Evolutionary conservation across 2,113 vertebrate species (phyloP), one percentile per base, ranked within the genome.

Genomic region (Ciconia stormi): DNA sequence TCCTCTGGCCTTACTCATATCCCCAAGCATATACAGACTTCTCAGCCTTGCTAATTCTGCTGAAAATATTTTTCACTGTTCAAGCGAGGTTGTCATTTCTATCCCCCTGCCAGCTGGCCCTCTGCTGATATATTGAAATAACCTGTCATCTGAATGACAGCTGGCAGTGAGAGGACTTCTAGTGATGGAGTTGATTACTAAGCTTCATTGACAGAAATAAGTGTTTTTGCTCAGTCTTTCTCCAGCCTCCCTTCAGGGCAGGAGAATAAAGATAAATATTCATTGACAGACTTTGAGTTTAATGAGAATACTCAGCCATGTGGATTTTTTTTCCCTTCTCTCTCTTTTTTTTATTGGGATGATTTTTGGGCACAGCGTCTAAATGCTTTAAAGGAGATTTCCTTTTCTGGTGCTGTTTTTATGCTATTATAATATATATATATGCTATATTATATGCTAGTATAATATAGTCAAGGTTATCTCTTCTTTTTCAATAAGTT

Each of bases 131-230:
- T 67, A 88, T 82, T 96, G 92, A 83, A 96, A 93, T 93, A 90
- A 93, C 80, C 70, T 94, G 71, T 82, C 87, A 87, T 87, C 52
- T 96, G 85, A 96, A 80, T 95, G 96, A 89, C 85, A 95, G 62
- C 71, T 87, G 82, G 78, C 65, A 85, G 74, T 91, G 81, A 96
- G 58, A 88, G 25, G 67, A 82, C 78, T 89, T 95, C 85, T 91
- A 69, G 87, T 95, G 91, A 95, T 82, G 56, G 79, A 97, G 23
- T 17, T 94, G 93, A 97, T 97, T 82, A 87, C 77, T 90, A 81
- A 90, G 73, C 81, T 91, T 96, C 96, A 76, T 77, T 96, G 95
- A 95, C 87, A 94, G 92, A 95, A 91, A 47, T 81, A 73, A 92
- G 30, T 77, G 61, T 0, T 93, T 80, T 69, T 92, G 30, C 87